Base-by-base conservation (phyloP, 1,140 invertebrate species). In the Cotesia vestalis region DNA sequence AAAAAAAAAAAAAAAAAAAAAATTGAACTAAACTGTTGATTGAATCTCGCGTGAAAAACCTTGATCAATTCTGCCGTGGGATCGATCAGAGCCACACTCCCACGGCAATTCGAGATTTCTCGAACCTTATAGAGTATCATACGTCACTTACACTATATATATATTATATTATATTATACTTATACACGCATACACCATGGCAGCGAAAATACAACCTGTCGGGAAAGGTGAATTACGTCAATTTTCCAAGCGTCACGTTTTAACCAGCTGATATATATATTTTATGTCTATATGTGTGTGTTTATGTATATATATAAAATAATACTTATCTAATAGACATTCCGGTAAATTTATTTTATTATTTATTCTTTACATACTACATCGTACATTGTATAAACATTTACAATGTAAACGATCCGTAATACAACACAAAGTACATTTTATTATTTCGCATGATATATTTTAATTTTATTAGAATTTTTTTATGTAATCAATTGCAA, bases 21-120 rank as follows among this genome's bases (percentile, higher is more conserved):
- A 67, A 68, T 38, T 35, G 68, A 27, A 27, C 27, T 27, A 27
- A 27, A 27, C 73, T 59, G 72, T 67, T 52, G 61, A 72, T 76
- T 67, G 73, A 69, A 76, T 79, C 76, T 77, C 74, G 71, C 76
- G 76, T 69, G 77, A 73, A 79, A 81, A 81, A 77, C 80, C 80
- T 81, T 81, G 79, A 80, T 81, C 78, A 78, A 72, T 78, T 78
- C 40, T 46, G 40, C 40, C 80, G 80, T 81, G 80, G 78, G 80
- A 81, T 78, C 77, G 80, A 81, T 81, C 77, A 74, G 27, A 27
- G 72, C 73, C 38, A 64, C 74, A 81, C 79, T 81, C 80, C 80
- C 80, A 81, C 80, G 79, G 80, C 78, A 79, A 79, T 74, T 55
- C 14, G 52, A 67, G 52, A 66, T 76, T 60, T 66, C 68, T 68